phyloP scores from a whole-genome alignment of 2,797 vertebrate genomes.

The Gymnothorax javanicus region DNA sequence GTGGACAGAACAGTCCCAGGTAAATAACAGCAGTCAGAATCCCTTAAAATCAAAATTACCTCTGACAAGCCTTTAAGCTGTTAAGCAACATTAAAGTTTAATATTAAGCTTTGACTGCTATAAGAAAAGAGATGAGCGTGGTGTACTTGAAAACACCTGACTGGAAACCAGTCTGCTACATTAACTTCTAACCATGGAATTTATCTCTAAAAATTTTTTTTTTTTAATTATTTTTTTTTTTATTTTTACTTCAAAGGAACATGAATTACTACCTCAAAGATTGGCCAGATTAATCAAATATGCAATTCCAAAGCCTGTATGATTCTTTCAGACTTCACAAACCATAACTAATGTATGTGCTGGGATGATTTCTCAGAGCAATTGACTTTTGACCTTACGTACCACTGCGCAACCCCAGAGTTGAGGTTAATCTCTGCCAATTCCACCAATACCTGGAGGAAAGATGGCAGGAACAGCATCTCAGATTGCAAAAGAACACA shows the following conservation, averaged over 20 bases:
- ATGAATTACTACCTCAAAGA: neutral
- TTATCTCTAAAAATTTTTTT: neutral
- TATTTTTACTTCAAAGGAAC: neutral
- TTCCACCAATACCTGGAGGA: slow-evolving; percentile 78
- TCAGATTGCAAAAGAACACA: neutral
- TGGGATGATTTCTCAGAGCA: neutral
- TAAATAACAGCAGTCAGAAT: neutral
- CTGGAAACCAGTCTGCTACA: neutral
- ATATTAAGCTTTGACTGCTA: neutral
- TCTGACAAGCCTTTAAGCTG: too few species aligned
- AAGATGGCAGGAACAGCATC: slow-evolving; percentile 6
- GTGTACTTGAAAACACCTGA: neutral
- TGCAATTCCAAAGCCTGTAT: neutral
- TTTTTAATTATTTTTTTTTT: too few species aligned
- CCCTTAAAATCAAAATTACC: too few species aligned
- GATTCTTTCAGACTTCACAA: neutral
- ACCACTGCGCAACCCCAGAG: slow-evolving; percentile 84
- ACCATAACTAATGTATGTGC: neutral
- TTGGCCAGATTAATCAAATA: neutral
- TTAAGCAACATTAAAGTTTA: neutral
- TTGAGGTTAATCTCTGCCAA: slow-evolving; percentile 76
- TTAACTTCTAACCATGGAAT: neutral
- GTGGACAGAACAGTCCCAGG: neutral
- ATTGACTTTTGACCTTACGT: slow-evolving; percentile 52
- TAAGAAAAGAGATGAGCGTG: neutral